A percentile compares a stretch with the other conserved stretches of the same genome.
Evolutionary conservation across 2,888 invertebrate genomes (phyloP).

Genomic region (Gryllus longicercus): DNA sequence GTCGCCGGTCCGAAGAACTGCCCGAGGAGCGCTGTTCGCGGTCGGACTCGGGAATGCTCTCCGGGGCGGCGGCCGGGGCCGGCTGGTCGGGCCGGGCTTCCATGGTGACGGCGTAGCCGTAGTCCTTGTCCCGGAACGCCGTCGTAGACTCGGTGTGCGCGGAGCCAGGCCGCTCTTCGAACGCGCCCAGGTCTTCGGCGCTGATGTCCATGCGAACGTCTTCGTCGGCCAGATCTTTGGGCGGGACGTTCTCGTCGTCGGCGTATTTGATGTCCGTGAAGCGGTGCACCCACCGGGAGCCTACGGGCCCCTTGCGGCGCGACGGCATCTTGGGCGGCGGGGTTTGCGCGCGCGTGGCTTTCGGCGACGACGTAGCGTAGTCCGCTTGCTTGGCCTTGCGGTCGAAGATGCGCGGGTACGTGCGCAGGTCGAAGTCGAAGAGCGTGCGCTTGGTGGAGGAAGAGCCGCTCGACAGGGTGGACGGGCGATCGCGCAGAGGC

Average conservation of each 20-base stretch:
- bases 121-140: conserved; percentile 36
- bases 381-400: conserved; percentile 46
- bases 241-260: conserved; percentile 41
- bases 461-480: conserved; percentile 39
- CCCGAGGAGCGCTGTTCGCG: conserved; percentile 59
- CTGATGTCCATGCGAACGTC: conserved; percentile 21
- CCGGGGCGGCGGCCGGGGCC: conserved; percentile 22
- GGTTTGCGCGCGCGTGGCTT: conserved; percentile 48
- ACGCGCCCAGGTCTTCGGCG: conserved; percentile 26
- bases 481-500: conserved; percentile 34
- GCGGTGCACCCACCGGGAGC: conserved; percentile 52
- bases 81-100: conserved; percentile 23
- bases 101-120: conserved; percentile 33
- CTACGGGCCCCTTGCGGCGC: conserved; percentile 51
- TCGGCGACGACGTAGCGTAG: conserved; percentile 53
- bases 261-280: conserved; percentile 45
- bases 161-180: conserved; percentile 29
- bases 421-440: conserved; percentile 70
- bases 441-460: conserved; percentile 54
- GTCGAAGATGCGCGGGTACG: conserved; percentile 68
- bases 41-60: conserved; percentile 43
- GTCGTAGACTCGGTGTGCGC: conserved; percentile 33
- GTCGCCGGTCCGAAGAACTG: conserved; percentile 55
- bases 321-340: conserved; percentile 64
- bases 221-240: conserved; percentile 36